These are phyloP conservation scores for Montipora capitata DNA, from an alignment of 92 coral and sea anemone species.

Conservation along the genomic window DNA sequence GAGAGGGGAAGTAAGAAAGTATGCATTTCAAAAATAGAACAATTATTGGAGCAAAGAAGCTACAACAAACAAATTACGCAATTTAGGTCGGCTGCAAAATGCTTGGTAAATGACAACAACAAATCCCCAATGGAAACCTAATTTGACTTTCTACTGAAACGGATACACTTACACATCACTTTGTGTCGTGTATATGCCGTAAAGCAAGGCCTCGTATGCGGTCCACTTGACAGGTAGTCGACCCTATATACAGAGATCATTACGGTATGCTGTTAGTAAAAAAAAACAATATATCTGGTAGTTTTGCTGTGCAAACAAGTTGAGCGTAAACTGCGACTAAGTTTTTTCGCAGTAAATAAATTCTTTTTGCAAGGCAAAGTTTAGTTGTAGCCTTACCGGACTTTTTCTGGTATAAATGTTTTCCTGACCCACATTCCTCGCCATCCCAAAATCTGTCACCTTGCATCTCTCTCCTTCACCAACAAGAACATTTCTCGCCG, in stretches of 20 bases:
- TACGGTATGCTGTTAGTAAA: too few relatives aligned
- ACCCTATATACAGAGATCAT: slow-evolving; percentile 40
- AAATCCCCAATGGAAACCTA: too few relatives aligned
- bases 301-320: too few relatives aligned
- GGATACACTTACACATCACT: slow-evolving; percentile 81
- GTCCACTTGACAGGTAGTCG: slow-evolving; percentile 92
- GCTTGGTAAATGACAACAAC: too few relatives aligned
- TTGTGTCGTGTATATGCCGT: slow-evolving; percentile 80
- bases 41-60: too few relatives aligned
- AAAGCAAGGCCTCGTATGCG: slow-evolving; percentile 82
- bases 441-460: slow-evolving; percentile 81
- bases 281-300: too few relatives aligned
- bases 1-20: background rate
- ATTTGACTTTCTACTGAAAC: background rate
- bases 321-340: too few relatives aligned
- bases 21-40: too few relatives aligned
- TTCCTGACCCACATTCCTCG: slow-evolving; percentile 54
- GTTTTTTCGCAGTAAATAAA: too few relatives aligned
- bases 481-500: slow-evolving; percentile 79
- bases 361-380: too few relatives aligned
- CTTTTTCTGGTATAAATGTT: slow-evolving; percentile 50
- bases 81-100: too few relatives aligned
- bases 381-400: background rate
- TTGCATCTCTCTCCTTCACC: slow-evolving; percentile 78
- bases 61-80: too few relatives aligned